Evolutionary conservation across 2,888 invertebrate species (phyloP).

Genomic region (Sarcophaga variegata): DNA sequence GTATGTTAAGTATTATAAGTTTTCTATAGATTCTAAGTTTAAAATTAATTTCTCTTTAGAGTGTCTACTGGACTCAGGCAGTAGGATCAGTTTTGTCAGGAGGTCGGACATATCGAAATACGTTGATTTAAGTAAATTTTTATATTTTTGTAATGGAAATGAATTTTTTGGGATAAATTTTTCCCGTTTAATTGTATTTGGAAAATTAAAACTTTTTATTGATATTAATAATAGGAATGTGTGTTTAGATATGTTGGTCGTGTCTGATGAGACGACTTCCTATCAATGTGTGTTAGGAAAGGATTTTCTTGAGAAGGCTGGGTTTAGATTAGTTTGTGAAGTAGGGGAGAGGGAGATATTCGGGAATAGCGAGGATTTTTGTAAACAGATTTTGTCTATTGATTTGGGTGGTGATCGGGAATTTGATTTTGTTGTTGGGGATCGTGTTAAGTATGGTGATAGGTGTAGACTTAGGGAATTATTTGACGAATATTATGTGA

Average conservation of each 20-base stretch:
- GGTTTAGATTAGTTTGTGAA: background rate
- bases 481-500: constrained; percentile 14
- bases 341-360: background rate
- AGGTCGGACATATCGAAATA: background rate
- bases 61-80: constrained; percentile 2
- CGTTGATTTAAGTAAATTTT: background rate
- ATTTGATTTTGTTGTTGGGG: constrained; percentile 21
- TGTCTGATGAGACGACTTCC: constrained; percentile 13
- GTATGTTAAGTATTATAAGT: background rate
- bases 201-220: background rate
- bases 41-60: constrained; percentile 19
- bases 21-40: constrained; percentile 3
- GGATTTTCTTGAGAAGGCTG: constrained; percentile 14
- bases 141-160: background rate
- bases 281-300: background rate
- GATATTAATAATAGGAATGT: constrained; percentile 8
- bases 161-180: constrained; percentile 17
- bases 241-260: constrained; percentile 3
- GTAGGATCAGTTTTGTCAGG: constrained; percentile 4
- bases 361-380: background rate
- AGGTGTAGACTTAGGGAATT: background rate
- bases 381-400: background rate
- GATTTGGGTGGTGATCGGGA: constrained; percentile 1
- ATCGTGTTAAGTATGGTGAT: background rate
- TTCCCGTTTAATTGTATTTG: background rate